phyloP scores from a whole-genome alignment of 2,113 vertebrate genomes.

The Macquaria ambigua region DNA sequence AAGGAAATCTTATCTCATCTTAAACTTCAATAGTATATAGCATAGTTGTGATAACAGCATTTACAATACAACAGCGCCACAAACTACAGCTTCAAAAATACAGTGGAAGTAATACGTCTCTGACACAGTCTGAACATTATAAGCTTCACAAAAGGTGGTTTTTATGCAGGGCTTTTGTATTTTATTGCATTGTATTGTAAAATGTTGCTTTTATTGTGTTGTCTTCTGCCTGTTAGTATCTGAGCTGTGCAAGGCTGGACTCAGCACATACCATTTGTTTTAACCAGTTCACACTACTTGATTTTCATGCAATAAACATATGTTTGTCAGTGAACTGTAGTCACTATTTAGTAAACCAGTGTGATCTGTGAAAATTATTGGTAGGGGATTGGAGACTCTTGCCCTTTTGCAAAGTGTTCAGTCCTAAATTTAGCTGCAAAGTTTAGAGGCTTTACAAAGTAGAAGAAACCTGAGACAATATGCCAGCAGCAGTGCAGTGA shows the following conservation, averaged over 20 bases:
- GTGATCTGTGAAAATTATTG: not conserved
- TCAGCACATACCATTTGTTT: no score
- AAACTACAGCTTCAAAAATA: not conserved
- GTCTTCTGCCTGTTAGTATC: not conserved
- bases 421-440: slow-evolving; percentile 76
- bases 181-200: not conserved
- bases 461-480: slow-evolving; percentile 70
- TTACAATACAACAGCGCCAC: not conserved
- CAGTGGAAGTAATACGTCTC: not conserved
- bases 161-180: not conserved
- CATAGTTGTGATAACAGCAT: not conserved
- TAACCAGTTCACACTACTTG: not conserved
- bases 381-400: slow-evolving; percentile 24
- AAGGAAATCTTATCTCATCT: slow-evolving; percentile 1
- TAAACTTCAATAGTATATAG: not conserved
- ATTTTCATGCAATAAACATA: not conserved
- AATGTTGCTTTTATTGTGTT: not conserved
- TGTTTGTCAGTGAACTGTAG: not conserved
- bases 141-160: not conserved
- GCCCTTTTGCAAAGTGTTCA: slow-evolving; percentile 68
- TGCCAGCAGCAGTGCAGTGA: slow-evolving; percentile 17
- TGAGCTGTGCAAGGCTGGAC: not conserved
- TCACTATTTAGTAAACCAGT: not conserved
- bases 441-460: slow-evolving; percentile 51
- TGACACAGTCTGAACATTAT: not conserved